Base-by-base conservation (phyloP, 2,797 vertebrate genomes). In the Sarcophilus harrisii region DNA sequence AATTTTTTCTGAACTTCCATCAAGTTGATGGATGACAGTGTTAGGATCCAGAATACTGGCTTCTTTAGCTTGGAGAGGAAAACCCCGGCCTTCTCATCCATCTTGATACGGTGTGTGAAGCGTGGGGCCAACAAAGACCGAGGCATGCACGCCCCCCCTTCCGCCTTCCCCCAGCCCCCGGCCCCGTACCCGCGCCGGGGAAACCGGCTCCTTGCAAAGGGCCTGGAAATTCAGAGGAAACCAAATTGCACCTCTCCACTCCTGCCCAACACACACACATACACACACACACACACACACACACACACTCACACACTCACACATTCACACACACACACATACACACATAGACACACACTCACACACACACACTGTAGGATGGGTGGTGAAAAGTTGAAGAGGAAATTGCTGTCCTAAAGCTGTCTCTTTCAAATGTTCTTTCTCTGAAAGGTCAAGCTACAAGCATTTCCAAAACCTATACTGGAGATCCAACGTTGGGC, bases 181-280 rank as follows among this genome's bases (percentile, higher is more conserved):
- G 45, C 58, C 28, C 93, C 95, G 93, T 90, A 92, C 12, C 13
- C 57, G n/a, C 59, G 57, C 21, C 90, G 66, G 12, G 93, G 55
- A 92, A 97, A 95, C 49, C 62, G 93, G 58, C 45, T 94, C 92
- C 81, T 96, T 93, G 12, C 32, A 91, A 96, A 92, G 55, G 92
- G 97, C 12, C 38, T 92, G 38, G 93, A 96, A 45, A 90, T 94
- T 93, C 27, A 91, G 66, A 93, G 58, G 90, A 49, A 32, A 49
- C 62, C 16, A 94, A 91, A 12, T 38, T 91, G 14, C 32, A 38
- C 16, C 14, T 32, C 60, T 30, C 32, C 32, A 18, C 14, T 32
- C 28, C 62, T 8, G 0, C 62, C 32, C 32, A 52, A 13, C 59
- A 95, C 54, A 0, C 54, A 94, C 55, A 91, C 95, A 94, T 73